Base-by-base conservation (phyloP, 1,140 invertebrate genomes). In the Xylocopa sonorina region DNA sequence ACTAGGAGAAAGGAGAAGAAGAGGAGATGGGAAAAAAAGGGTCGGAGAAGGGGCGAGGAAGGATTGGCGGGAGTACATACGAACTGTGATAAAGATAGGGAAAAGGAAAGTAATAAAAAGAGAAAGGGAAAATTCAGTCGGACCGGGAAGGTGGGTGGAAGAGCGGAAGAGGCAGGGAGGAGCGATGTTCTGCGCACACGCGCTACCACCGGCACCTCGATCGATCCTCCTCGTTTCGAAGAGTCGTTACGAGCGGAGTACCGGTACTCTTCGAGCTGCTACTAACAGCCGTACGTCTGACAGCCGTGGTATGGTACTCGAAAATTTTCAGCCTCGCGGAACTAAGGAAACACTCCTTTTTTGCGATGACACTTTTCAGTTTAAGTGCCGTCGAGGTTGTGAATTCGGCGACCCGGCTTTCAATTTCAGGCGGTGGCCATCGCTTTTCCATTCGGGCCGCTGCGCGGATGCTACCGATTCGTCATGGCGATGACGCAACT, bases 201-300 rank as follows among this genome's bases (percentile, higher is more conserved):
- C 80, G 82, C 71, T n/a, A 72, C 77, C 78, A 64, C 62, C 32
- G 51, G 55, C 66, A 84, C 83, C 79, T 85, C 83, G 82, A 85
- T 85, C 79, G 83, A 85, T 81, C 74, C 84, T 84, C 83, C 63
- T 81, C 78, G 84, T 84, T 81, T 66, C 78, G 73, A 80, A 78
- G 85, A 84, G 86, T 84, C 77, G 76, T 87, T 81, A 80, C 60
- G 76, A 83, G 66, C 72, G 24, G 82, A 79, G 81, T 76, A 60
- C 74, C 74, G 84, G 80, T 79, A 80, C 78, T 80, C 78, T 78
- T 83, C 69, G 51, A 55, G 75, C 80, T 79, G 73, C 51, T 84
- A 78, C 72, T 83, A 84, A 78, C 60, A 80, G 80, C 60, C 58
- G 46, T 71, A 53, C 64, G 62, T 74, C 79, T 55, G 69, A 82